Evolutionary conservation across 2,888 invertebrate genomes (phyloP).

Genomic region (Thera obeliscata): DNA sequence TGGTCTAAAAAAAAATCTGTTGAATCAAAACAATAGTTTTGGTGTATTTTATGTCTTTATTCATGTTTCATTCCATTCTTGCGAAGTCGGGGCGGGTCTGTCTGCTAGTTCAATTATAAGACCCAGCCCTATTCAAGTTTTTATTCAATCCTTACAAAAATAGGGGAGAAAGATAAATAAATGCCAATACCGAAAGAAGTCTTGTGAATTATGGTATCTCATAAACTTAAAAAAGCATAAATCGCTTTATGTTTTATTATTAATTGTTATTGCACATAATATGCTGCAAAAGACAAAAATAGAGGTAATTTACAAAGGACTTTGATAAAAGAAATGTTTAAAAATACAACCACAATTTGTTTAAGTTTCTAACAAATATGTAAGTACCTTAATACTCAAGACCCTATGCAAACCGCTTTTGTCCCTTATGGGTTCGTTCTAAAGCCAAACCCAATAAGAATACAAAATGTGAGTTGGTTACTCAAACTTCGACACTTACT

Average conservation of each 20-base stretch:
- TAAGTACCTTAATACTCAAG: slow-evolving; percentile 1
- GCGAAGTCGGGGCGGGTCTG: slow-evolving; percentile 27
- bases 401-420: slow-evolving; percentile 3
- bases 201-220: slow-evolving; percentile 10
- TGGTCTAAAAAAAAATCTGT: not conserved
- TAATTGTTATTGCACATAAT: no score
- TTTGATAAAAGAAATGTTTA: not conserved
- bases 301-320: not conserved
- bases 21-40: slow-evolving; percentile 4
- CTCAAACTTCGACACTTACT: slow-evolving; percentile 69
- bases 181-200: slow-evolving; percentile 7
- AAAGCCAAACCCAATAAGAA: slow-evolving; percentile 42
- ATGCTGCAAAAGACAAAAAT: no score
- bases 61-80: slow-evolving; percentile 17
- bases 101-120: slow-evolving; percentile 30
- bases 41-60: slow-evolving; percentile 29
- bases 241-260: slow-evolving; percentile 1
- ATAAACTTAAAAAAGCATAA: slow-evolving; percentile 11
- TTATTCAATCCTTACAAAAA: slow-evolving; percentile 22
- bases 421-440: slow-evolving; percentile 14
- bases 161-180: slow-evolving; percentile 32
- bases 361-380: slow-evolving; percentile 8
- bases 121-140: slow-evolving; percentile 24
- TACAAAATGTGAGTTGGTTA: slow-evolving; percentile 50
- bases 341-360: not conserved